Conservation (phyloP, 1,140 invertebrate species). For the Dufourea novaeangliae region DNA sequence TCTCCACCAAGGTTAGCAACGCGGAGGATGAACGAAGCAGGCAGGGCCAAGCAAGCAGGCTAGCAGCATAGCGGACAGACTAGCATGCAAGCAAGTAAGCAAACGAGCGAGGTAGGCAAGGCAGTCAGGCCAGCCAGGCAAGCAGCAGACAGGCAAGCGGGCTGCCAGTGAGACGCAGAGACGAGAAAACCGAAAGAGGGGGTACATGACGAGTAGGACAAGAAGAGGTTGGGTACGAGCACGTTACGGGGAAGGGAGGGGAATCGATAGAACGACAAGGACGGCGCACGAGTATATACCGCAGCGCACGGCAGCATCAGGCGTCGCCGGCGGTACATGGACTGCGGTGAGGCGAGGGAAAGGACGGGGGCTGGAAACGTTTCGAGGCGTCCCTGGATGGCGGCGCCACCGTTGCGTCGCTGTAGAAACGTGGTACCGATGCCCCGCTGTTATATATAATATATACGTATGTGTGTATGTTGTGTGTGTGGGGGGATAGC, state of each 20-base stretch:
- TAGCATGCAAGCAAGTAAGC: conserved; percentile 45
- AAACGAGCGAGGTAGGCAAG: conserved; percentile 43
- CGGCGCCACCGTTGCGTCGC: conserved; percentile 52
- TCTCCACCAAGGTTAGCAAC: conserved; percentile 78
- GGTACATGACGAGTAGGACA: conserved; percentile 42
- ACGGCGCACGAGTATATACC: conserved; percentile 60
- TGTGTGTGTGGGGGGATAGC: conserved; percentile 18
- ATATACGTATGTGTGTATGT: neutral
- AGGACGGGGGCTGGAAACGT: conserved; percentile 27
- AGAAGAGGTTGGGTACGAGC: conserved; percentile 37
- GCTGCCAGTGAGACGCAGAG: conserved; percentile 44
- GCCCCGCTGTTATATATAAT: too few species aligned
- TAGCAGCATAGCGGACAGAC: conserved; percentile 47
- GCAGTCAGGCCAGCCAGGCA: conserved; percentile 50
- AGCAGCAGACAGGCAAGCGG: conserved; percentile 50
- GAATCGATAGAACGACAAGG: conserved; percentile 78
- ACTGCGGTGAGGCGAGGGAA: conserved; percentile 13
- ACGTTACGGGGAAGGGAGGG: conserved; percentile 62
- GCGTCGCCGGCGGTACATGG: conserved; percentile 51
- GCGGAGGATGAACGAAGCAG: conserved; percentile 57
- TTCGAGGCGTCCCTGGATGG: conserved; percentile 56
- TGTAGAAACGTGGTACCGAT: conserved; percentile 36
- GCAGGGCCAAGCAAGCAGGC: conserved; percentile 52
- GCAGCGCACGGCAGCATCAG: conserved; percentile 53
- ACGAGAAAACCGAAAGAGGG: conserved; percentile 44